These are phyloP conservation scores for Intellagama lesueurii DNA, from an alignment of 2,797 vertebrate species.

Conservation along the genomic window DNA sequence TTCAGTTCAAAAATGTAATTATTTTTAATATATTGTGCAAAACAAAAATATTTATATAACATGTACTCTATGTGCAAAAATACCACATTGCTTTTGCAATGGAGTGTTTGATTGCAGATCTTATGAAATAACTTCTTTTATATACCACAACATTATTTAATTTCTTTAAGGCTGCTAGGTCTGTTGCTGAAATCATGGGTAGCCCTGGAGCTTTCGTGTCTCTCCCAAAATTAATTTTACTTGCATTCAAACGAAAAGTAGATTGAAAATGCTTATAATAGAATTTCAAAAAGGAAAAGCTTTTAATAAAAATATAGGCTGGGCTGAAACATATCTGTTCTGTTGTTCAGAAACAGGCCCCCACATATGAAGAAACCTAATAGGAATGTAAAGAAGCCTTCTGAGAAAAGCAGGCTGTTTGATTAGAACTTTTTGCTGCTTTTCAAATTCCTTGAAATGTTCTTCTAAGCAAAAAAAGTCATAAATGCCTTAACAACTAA, in stretches of 20 bases:
- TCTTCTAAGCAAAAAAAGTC: background rate
- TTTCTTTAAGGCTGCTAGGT: constrained; percentile 26
- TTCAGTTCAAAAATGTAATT: background rate
- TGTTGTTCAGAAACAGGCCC: background rate
- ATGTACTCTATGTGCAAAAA: background rate
- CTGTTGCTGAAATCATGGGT: constrained; percentile 8
- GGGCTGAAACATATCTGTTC: background rate
- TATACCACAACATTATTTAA: constrained; percentile 16
- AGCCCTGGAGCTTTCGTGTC: constrained; percentile 44
- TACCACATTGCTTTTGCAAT: background rate
- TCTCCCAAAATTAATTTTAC: constrained; percentile 38
- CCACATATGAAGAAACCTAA: background rate
- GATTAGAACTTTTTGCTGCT: background rate
- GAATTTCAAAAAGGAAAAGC: constrained; percentile 7
- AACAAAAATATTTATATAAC: background rate
- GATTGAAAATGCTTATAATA: constrained; percentile 46
- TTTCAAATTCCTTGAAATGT: background rate
- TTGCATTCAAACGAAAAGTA: constrained; percentile 44
- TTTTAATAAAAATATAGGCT: constrained; percentile 1
- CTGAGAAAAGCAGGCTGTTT: background rate
- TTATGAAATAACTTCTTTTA: constrained; percentile 6
- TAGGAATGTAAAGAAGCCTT: background rate
- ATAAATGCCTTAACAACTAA: background rate
- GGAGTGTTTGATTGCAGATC: background rate
- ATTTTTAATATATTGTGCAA: background rate